Evolutionary conservation across 2,888 invertebrate genomes (phyloP), one percentile per base, ranked within the genome.

Genomic region (Leptinotarsa haldemani): DNA sequence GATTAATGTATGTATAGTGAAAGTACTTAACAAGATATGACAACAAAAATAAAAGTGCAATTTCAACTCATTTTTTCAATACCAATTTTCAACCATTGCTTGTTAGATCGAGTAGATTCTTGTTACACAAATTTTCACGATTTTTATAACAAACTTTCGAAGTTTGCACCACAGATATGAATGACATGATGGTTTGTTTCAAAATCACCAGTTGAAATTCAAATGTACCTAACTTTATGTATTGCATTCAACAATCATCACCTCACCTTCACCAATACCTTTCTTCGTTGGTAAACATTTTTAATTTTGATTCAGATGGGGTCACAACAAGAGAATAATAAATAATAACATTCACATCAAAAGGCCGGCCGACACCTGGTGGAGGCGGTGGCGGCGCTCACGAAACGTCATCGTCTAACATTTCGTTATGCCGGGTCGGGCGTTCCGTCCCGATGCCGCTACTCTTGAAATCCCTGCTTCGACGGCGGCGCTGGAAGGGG

Each of bases 381-480:
- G n/a, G 46, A 64, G 20, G 56, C 68, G 74, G 71, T 71, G 52
- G 65, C 69, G 72, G 53, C 56, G 22, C 13, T 50, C 70, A 71
- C 71, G 25, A 5, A 70, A 71, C 68, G 70, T 71, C 67, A 66
- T 70, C 76, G 70, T 71, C 69, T 68, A 71, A 68, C 68, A 40
- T 64, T 53, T 68, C 30, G 67, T 67, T 72, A 68, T 48, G 48
- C 22, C 56, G 30, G 20, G 53, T 30, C 56, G 50, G 47, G 47
- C 63, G 50, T n/a, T 15, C 3, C n/a, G 65, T 18, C 73, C 78
- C 76, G 71, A 71, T 56, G 74, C 76, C 74, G 67, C 64, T 70
- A 53, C 76, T 76, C 63, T 74, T 68, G 12, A n/a, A 77, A 76
- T 66, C 73, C 76, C 78, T 74, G 68, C 74, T 73, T 75, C 67